These are phyloP conservation scores for Falcunculus frontatus DNA, from an alignment of 2,113 vertebrate genomes.

Conservation along the genomic window DNA sequence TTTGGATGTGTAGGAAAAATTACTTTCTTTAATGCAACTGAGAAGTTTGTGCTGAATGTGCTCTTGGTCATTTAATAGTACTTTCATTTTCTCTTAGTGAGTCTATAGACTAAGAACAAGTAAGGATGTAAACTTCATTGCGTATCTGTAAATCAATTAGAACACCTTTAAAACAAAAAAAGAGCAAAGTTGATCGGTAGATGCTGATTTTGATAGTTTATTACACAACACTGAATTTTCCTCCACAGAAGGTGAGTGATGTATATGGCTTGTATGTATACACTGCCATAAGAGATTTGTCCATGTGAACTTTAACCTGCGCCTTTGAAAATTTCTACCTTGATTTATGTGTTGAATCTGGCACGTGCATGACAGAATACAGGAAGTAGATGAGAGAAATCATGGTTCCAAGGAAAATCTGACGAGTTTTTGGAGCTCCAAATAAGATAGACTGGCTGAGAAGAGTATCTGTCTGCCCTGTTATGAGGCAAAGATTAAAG, in stretches of 20 bases:
- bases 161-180: not conserved
- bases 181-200: not conserved
- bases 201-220: not conserved
- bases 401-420: conserved; percentile 5
- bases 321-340: not conserved
- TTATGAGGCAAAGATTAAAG: not conserved
- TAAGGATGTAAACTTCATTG: not conserved
- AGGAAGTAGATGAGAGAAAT: not conserved
- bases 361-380: not conserved
- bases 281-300: not conserved
- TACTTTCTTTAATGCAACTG: not conserved
- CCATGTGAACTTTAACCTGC: not conserved
- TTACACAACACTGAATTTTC: not conserved
- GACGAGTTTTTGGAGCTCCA: not conserved
- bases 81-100: not conserved
- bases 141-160: not conserved
- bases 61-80: not conserved
- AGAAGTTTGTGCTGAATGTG: not conserved
- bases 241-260: not conserved
- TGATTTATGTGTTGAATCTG: not conserved
- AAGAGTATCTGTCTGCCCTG: not conserved
- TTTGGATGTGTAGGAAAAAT: not conserved
- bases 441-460: not conserved
- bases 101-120: not conserved
- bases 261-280: not conserved